Evolutionary conservation across 2,113 vertebrate genomes (phyloP).

Genomic region (Malurus melanocephalus): DNA sequence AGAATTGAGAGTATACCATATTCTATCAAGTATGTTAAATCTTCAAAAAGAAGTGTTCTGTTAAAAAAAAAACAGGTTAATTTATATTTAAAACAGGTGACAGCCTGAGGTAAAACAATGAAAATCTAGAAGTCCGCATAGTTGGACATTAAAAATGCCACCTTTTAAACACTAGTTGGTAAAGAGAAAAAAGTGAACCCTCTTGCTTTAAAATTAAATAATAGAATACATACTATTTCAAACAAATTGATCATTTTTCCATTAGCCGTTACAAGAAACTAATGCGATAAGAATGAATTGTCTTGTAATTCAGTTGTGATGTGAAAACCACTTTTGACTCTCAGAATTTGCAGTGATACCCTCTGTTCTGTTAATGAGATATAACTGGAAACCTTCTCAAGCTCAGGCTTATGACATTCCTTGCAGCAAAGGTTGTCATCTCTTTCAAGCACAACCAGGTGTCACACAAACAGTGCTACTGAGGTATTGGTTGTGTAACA

Average conservation of each 20-base stretch:
- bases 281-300: neutral
- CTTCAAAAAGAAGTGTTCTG: neutral
- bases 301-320: neutral
- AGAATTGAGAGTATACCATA: neutral
- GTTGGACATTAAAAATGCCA: neutral
- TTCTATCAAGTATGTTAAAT: neutral
- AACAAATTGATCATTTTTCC: neutral
- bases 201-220: neutral
- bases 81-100: neutral
- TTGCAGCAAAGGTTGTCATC: rapidly evolving
- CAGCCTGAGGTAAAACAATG: neutral
- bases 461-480: neutral
- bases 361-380: neutral
- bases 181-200: neutral
- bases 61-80: neutral
- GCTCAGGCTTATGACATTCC: neutral
- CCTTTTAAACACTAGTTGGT: neutral
- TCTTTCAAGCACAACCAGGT: neutral
- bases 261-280: neutral
- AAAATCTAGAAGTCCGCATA: neutral
- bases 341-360: neutral
- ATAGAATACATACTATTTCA: neutral
- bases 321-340: neutral
- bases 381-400: neutral
- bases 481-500: neutral